Conservation (phyloP, 1,140 invertebrate genomes). For the Temnothorax nylanderi region DNA sequence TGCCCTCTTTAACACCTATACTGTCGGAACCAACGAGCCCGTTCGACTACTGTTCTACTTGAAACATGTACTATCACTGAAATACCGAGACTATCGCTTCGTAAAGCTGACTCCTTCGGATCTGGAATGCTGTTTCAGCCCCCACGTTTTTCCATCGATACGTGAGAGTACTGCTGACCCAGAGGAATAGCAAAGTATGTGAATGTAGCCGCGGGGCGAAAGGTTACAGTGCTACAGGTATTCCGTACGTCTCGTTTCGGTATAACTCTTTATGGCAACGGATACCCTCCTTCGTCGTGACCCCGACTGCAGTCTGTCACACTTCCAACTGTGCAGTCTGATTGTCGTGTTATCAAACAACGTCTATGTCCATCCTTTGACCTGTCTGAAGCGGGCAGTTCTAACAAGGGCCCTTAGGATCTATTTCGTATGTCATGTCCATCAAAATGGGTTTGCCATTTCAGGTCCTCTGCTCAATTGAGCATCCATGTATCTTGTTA, state of each 20-base stretch:
- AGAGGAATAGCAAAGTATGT: background rate
- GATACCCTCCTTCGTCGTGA: background rate
- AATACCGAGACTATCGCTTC: background rate
- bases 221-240: conserved; percentile 64
- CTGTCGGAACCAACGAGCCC: background rate
- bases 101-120: conserved; percentile 50
- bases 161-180: conserved; percentile 29
- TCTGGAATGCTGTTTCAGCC: conserved; percentile 15
- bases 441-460: background rate
- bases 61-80: conserved; percentile 17
- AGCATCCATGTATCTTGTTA: background rate
- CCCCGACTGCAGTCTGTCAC: background rate
- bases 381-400: background rate
- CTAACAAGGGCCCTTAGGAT: background rate
- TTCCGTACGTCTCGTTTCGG: background rate
- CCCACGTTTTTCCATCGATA: conserved; percentile 35
- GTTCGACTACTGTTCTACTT: background rate
- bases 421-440: background rate
- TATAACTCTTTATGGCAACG: conserved; percentile 11
- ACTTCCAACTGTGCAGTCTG: background rate
- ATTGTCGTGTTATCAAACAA: conserved; percentile 48
- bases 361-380: background rate
- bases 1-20: background rate
- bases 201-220: background rate
- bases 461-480: background rate